Conservation (phyloP, 2,888 invertebrate genomes). For the Liodrosophila aerea region DNA sequence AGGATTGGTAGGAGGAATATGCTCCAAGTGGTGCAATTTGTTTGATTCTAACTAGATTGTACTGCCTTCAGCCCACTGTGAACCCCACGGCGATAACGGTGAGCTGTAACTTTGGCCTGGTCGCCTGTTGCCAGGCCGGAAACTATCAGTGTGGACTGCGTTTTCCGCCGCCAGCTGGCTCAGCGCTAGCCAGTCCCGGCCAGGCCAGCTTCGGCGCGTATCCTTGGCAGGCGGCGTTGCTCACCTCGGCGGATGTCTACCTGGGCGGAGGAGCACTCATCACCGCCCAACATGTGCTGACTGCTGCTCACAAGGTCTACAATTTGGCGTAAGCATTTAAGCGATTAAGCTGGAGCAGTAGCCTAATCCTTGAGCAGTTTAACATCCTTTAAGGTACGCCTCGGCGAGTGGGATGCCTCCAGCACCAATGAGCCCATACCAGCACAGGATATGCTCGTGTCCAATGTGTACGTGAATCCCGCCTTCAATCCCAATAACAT, state of each 20-base stretch:
- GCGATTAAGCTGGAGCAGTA: background rate
- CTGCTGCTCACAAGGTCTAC: slow-evolving; percentile 88
- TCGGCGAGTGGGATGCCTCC: slow-evolving; percentile 90
- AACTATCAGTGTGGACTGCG: slow-evolving; percentile 79
- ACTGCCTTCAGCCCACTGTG: slow-evolving; percentile 42
- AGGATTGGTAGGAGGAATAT: slow-evolving; percentile 40
- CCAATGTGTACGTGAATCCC: slow-evolving; percentile 85
- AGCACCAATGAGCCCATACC: slow-evolving; percentile 86
- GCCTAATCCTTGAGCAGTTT: slow-evolving; percentile 51
- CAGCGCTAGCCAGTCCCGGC: slow-evolving; percentile 82
- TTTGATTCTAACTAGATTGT: too few species aligned
- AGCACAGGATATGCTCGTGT: slow-evolving; percentile 85
- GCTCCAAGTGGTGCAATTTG: too few species aligned
- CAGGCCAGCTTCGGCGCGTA: slow-evolving; percentile 87
- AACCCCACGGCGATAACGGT: slow-evolving; percentile 40
- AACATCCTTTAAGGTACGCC: slow-evolving; percentile 85
- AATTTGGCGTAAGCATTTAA: slow-evolving; percentile 84
- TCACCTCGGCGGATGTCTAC: slow-evolving; percentile 86
- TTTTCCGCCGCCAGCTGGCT: slow-evolving; percentile 78
- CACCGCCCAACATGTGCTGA: slow-evolving; percentile 86
- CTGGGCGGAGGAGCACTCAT: slow-evolving; percentile 89
- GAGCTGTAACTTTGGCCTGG: slow-evolving; percentile 73
- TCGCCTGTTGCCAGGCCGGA: slow-evolving; percentile 78
- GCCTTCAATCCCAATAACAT: slow-evolving; percentile 88
- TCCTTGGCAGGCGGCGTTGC: slow-evolving; percentile 88